Percentiles rank a stretch among this genome's conserved stretches.
These are phyloP conservation scores for Aphaenogaster rudis DNA, from an alignment of 1,140 invertebrate species.

Conservation along the genomic window DNA sequence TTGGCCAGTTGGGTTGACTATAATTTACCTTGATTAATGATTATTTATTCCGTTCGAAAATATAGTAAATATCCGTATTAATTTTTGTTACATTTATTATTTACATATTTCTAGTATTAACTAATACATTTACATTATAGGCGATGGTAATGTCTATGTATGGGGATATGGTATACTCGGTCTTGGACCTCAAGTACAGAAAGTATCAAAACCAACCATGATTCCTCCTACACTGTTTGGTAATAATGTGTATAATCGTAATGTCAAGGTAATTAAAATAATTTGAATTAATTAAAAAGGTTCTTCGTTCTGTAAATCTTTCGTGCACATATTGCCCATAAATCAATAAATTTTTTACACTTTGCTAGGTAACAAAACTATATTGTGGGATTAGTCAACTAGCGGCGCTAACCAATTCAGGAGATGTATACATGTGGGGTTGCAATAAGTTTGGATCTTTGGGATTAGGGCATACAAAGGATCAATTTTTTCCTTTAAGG, in stretches of 20 bases:
- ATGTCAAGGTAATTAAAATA: constrained; percentile 87
- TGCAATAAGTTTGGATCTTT: constrained; percentile 94
- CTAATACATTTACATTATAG: constrained; percentile 84
- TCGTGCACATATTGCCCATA: neutral
- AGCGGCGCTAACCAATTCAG: constrained; percentile 92
- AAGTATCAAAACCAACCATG: constrained; percentile 89
- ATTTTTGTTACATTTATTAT: constrained; percentile 54
- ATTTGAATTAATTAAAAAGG: constrained; percentile 19
- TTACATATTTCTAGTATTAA: neutral
- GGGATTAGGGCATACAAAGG: constrained; percentile 92
- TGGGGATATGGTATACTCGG: constrained; percentile 98
- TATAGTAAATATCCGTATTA: constrained; percentile 12
- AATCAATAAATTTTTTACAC: constrained; percentile 24
- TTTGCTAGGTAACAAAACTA: constrained; percentile 87
- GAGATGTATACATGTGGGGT: constrained; percentile 97
- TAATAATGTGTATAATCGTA: constrained; percentile 92
- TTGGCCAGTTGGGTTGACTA: too few species aligned
- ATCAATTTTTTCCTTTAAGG: constrained; percentile 96
- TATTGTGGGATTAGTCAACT: constrained; percentile 92
- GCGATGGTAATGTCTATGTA: constrained; percentile 93
- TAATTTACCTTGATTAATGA: neutral
- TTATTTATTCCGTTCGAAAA: constrained; percentile 42
- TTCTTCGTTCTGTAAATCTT: neutral
- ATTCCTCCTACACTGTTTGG: constrained; percentile 95
- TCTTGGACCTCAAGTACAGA: constrained; percentile 92